Base-by-base conservation (phyloP, 2,113 vertebrate genomes). In the Neodon shergylaensis region DNA sequence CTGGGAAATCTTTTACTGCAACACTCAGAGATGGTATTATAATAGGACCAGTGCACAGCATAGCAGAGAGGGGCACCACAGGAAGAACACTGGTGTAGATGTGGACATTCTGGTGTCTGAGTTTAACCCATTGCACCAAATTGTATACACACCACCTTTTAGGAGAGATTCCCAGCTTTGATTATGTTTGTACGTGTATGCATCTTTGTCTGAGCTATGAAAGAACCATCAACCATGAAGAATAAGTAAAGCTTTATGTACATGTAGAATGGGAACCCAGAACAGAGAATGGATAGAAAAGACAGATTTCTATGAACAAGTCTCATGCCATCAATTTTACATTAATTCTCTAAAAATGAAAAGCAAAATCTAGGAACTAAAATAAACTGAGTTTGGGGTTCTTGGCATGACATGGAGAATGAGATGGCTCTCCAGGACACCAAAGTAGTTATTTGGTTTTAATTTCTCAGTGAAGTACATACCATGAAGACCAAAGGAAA, bases 21-120 rank as follows among this genome's bases (percentile, higher is more conserved):
- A 22, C 9, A 7, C 70, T 68, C 61, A 19, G 0, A 0, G 31
- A 44, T 26, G 21, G 44, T 2, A 1, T 47, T 5, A 2, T n/a
- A 31, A 44, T 0, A 6, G 66, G 14, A 9, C 1, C 0, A 6
- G 4, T 39, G 7, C 11, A 65, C 8, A n/a, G 12, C 47, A 26
- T 0, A 49, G 17, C 22, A 31, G 8, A 94, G 21, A 77, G 13
- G 7, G 1, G 31, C 0, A 11, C 1, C 33, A 8, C 47, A 52
- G 7, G 9, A 81, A 31, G 63, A 94, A 24, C 14, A 31, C 52
- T 4, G 2, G 58, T 1, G 14, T 5, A 26, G 74, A 76, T 8
- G 24, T 44, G 7, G 14, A 1, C 31, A 17, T 21, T 31, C 61
- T 0, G 5, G 1, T 54, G 7, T 19, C 31, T 22, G 33, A 1